These are phyloP conservation scores for Lophotriccus pileatus DNA, from an alignment of 2,797 vertebrate genomes.

Conservation along the genomic window DNA sequence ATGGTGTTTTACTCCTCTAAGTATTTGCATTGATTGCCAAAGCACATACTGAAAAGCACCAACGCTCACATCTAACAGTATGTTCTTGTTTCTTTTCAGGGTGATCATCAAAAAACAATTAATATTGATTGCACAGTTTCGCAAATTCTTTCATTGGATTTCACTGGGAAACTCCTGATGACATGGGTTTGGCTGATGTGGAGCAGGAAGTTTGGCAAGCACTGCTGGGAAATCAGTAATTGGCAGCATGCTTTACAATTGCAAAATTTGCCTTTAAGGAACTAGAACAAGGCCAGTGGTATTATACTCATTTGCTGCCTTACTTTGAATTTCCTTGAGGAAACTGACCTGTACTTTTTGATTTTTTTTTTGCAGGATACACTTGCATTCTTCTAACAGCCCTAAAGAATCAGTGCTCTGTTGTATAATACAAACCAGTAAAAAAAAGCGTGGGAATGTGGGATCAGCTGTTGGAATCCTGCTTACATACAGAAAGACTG, in stretches of 20 bases:
- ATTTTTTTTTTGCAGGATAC: not conserved
- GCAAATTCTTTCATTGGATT: not conserved
- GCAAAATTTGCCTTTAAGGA: not conserved
- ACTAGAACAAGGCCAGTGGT: accelerated
- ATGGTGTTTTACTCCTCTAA: not conserved
- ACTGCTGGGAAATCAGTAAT: not conserved
- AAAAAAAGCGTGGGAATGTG: not conserved
- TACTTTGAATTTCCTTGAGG: not conserved
- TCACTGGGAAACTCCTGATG: not conserved
- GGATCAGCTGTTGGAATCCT: not conserved
- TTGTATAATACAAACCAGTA: not conserved
- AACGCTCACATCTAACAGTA: not conserved
- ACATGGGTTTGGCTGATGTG: not conserved
- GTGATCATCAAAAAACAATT: not conserved
- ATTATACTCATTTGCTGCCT: not conserved
- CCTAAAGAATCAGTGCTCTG: not conserved
- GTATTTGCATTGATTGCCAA: constrained; percentile 42
- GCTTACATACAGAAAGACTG: not conserved
- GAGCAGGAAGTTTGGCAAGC: not conserved
- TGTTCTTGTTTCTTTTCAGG: not conserved
- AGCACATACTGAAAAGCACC: not conserved
- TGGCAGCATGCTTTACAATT: not conserved
- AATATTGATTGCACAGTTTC: not conserved
- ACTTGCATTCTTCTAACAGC: not conserved
- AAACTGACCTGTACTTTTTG: not conserved